These are phyloP conservation scores for Myodes glareolus DNA, from an alignment of 2,113 vertebrate species.

Conservation along the genomic window DNA sequence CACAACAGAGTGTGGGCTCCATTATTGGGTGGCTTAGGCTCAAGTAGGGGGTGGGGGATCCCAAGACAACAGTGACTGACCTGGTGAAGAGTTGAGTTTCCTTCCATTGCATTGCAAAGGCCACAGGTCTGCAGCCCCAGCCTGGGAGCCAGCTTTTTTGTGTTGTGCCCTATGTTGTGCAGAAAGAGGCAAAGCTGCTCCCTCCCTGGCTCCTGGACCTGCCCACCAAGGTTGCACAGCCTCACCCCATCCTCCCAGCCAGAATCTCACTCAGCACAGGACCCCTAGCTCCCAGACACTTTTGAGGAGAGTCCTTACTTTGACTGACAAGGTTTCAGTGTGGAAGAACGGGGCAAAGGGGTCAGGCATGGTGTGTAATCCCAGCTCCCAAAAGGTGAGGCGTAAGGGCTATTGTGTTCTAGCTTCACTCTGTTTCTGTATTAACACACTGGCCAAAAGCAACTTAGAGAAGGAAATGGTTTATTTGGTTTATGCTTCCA, in stretches of 20 bases:
- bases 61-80: background rate
- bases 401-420: background rate
- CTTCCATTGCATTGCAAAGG: background rate
- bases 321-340: background rate
- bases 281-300: background rate
- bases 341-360: background rate
- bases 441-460: background rate
- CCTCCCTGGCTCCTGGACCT: background rate
- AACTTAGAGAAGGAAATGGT: background rate
- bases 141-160: background rate
- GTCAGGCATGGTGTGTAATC: background rate
- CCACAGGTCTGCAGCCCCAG: background rate
- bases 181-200: background rate
- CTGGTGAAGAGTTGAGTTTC: background rate
- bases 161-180: background rate
- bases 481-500: background rate
- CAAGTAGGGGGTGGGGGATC: background rate
- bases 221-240: fast-evolving
- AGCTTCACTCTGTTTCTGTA: background rate
- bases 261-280: too few relatives aligned
- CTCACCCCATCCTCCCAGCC: fast-evolving
- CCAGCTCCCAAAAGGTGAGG: background rate
- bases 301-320: background rate
- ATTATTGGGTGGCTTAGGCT: too few relatives aligned
- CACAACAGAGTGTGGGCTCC: too few relatives aligned